phyloP scores from a whole-genome alignment of 1,140 invertebrate species.

The Rhagoletis pomonella region DNA sequence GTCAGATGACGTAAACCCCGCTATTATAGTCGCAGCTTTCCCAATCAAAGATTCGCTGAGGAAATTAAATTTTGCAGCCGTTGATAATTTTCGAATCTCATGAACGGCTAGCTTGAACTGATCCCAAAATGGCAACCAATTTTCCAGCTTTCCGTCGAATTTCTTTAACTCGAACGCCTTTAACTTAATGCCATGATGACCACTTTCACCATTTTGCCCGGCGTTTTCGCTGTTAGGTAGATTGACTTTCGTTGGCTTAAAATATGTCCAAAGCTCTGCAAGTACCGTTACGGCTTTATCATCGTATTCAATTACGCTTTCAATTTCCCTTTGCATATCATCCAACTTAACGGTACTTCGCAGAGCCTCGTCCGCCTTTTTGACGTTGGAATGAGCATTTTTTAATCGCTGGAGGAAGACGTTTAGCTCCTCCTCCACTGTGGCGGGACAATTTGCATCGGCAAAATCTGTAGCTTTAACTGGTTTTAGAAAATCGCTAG shows the following conservation, averaged over 20 bases:
- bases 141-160: too few species aligned
- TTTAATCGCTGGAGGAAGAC: background rate
- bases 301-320: constrained; percentile 27
- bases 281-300: background rate
- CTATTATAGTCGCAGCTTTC: background rate
- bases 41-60: constrained; percentile 8
- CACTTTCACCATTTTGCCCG: background rate
- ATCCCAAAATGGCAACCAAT: constrained; percentile 54
- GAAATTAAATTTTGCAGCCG: constrained; percentile 41
- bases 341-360: background rate
- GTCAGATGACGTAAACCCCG: constrained; percentile 24
- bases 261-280: background rate
- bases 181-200: background rate
- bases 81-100: constrained; percentile 25
- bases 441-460: background rate
- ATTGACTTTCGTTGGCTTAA: background rate
- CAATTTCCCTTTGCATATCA: constrained; percentile 14
- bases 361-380: constrained; percentile 35
- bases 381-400: constrained; percentile 19
- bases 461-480: background rate
- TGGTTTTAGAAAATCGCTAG: background rate
- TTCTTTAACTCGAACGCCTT: constrained; percentile 33
- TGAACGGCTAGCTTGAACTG: constrained; percentile 50
- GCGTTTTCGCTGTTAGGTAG: background rate
- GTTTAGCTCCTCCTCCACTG: background rate